A percentile compares a stretch with the other conserved stretches of the same genome.
phyloP scores from a whole-genome alignment of 2,797 vertebrate species.

The Apogon talboti region DNA sequence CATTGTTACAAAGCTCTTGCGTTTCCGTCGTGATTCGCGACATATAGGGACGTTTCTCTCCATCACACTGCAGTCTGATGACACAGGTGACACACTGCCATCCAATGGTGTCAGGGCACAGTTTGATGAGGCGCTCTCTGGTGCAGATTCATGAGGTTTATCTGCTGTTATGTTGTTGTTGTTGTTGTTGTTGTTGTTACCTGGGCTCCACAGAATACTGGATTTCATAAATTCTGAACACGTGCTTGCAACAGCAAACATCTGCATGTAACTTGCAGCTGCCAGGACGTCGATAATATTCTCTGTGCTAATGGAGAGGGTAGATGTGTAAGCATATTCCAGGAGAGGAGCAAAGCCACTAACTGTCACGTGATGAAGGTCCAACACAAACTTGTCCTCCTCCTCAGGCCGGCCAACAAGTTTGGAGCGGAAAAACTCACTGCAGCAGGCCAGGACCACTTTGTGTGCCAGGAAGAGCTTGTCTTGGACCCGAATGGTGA shows the following conservation, averaged over 20 bases:
- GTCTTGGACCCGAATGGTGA: constrained; percentile 98
- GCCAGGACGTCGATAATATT: constrained; percentile 98
- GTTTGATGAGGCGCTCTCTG: constrained; percentile 89
- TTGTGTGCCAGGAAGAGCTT: constrained; percentile 98
- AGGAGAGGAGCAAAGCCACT: constrained; percentile 95
- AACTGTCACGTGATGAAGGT: constrained; percentile 94
- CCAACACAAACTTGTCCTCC: constrained; percentile 91
- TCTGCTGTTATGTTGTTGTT: constrained; percentile 78
- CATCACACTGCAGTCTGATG: constrained; percentile 96
- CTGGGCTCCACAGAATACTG: constrained; percentile 95
- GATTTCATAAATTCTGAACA: constrained; percentile 99
- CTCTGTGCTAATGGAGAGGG: constrained; percentile 96
- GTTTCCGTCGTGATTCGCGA: constrained; percentile 93
- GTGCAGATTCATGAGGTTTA: constrained; percentile 87
- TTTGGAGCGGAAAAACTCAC: constrained; percentile 96
- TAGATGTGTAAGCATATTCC: constrained; percentile 98
- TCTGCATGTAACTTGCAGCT: constrained; percentile 94
- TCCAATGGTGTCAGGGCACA: constrained; percentile 92
- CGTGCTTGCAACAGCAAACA: constrained; percentile 98
- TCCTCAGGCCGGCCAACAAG: constrained; percentile 92
- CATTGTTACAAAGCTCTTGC: constrained; percentile 94
- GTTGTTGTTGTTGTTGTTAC: constrained; percentile 49
- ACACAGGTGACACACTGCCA: constrained; percentile 94
- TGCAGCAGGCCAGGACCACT: constrained; percentile 98
- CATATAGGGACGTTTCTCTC: constrained; percentile 93